Conservation (phyloP, 1,140 invertebrate species). For the Procambarus virginalis region DNA sequence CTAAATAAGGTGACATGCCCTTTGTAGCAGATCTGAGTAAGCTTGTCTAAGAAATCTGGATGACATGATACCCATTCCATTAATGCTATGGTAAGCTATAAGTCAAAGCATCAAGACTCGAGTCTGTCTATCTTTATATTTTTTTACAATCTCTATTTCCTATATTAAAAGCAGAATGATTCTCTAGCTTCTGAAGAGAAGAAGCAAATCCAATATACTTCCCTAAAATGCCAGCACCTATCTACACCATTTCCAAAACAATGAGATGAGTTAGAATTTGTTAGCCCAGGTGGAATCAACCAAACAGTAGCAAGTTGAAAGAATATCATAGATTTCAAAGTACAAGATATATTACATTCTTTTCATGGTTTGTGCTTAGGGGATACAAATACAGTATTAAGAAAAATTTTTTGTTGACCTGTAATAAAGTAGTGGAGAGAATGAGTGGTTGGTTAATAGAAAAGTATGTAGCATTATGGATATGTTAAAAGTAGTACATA, state of each 20-base stretch:
- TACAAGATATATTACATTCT: too few species aligned
- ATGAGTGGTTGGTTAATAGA: not conserved
- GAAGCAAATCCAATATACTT: not conserved
- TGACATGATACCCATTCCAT: not conserved
- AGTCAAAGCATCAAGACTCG: not conserved
- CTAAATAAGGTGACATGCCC: not conserved
- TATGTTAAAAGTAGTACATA: too few species aligned
- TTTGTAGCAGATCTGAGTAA: not conserved
- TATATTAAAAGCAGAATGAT: not conserved
- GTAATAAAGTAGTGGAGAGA: not conserved
- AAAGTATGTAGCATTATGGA: not conserved
- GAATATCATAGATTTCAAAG: too few species aligned
- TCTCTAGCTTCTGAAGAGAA: not conserved
- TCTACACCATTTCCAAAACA: not conserved
- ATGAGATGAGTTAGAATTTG: not conserved
- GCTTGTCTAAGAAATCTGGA: not conserved
- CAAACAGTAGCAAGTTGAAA: not conserved
- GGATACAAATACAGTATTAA: not conserved
- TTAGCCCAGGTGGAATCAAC: not conserved
- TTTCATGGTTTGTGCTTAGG: too few species aligned
- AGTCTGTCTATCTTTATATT: not conserved
- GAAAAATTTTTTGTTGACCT: not conserved
- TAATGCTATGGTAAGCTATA: not conserved
- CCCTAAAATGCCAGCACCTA: not conserved
- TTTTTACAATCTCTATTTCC: not conserved